Conservation (phyloP, 2,113 vertebrate species). For the Paradisaea rubra region DNA sequence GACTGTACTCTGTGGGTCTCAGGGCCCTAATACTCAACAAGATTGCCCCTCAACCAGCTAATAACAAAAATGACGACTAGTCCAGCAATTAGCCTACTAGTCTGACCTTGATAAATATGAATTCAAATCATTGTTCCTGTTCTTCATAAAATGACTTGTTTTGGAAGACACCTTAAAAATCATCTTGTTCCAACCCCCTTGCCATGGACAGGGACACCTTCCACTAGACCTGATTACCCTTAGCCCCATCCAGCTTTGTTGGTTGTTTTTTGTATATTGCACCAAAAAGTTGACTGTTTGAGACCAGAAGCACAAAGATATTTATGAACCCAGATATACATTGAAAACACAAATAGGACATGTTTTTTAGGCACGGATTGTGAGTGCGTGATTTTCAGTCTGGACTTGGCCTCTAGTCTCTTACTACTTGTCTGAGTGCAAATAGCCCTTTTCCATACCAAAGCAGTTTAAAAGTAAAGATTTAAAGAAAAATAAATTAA, state of each 20-base stretch:
- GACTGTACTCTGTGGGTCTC: neutral
- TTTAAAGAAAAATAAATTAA: neutral
- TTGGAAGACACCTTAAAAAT: neutral
- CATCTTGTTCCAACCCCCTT: neutral
- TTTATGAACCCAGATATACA: neutral
- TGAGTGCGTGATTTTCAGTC: neutral
- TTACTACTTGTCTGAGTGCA: neutral
- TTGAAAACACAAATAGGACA: neutral
- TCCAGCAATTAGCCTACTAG: neutral
- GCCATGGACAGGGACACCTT: neutral
- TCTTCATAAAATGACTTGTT: neutral
- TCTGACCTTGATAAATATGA: neutral
- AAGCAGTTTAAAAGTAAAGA: neutral
- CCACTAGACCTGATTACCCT: no score
- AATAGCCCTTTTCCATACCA: neutral
- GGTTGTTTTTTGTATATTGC: neutral
- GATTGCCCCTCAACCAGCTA: neutral
- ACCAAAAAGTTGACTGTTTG: neutral
- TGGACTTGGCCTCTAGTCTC: neutral
- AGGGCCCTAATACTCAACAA: neutral
- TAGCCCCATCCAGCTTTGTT: neutral
- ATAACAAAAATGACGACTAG: neutral
- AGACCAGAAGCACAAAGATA: neutral
- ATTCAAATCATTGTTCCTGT: neutral
- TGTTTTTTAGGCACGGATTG: neutral